Percentiles rank a stretch among this genome's conserved stretches.
phyloP scores from a whole-genome alignment of 2,113 vertebrate species.

The Nothoprocta perdicaria region DNA sequence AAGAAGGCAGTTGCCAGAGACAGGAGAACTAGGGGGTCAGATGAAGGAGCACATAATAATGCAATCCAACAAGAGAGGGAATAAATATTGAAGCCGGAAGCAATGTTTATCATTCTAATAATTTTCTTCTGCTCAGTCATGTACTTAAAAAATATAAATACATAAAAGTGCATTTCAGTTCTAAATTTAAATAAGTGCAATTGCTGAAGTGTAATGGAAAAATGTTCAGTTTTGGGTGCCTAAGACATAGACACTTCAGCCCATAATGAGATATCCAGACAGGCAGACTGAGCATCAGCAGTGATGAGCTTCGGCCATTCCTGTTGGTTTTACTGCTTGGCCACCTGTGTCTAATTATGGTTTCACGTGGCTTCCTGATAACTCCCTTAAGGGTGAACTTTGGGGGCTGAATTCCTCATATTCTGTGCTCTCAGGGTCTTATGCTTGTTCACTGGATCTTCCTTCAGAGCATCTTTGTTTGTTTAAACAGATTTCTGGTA shows the following conservation, averaged over 20 bases:
- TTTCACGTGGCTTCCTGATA: background rate
- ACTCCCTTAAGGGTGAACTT: background rate
- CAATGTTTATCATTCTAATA: conserved; percentile 15
- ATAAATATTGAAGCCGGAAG: background rate
- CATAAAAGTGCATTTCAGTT: background rate
- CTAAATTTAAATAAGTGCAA: background rate
- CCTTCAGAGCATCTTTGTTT: background rate
- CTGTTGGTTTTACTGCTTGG: background rate
- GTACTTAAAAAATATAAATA: background rate
- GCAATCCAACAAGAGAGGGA: background rate
- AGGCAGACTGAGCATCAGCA: background rate
- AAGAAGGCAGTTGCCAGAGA: conserved; percentile 17
- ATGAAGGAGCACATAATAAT: background rate
- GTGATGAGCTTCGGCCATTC: background rate
- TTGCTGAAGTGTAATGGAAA: background rate
- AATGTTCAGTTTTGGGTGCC: background rate
- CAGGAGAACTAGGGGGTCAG: background rate
- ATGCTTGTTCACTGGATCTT: background rate
- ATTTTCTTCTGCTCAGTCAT: conserved; percentile 10
- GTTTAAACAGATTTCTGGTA: background rate
- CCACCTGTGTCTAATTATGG: background rate
- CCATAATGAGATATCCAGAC: background rate
- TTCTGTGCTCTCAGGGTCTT: background rate
- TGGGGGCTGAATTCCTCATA: background rate
- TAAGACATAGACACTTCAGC: background rate